A percentile compares a stretch with the other conserved stretches of the same genome.
Evolutionary conservation across 1,140 invertebrate genomes (phyloP).

Genomic region (Cherax quadricarinatus): DNA sequence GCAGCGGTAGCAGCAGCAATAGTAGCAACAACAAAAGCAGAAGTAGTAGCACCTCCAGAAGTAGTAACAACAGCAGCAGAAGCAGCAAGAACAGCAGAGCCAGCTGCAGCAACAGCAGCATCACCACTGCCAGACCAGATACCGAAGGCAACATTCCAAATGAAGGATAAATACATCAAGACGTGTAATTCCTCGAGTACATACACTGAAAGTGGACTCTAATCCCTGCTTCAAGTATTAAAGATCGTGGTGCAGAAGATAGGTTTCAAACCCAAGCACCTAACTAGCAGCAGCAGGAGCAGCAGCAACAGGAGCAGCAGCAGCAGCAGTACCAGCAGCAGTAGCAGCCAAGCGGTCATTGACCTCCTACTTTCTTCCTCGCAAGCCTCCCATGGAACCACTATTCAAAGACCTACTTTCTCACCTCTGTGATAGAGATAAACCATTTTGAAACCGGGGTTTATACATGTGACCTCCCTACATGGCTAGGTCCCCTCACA

Average conservation of each 20-base stretch:
- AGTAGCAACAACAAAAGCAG: neutral
- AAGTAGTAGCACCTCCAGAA: neutral
- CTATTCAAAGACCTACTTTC: constrained; percentile 33
- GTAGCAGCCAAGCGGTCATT: constrained; percentile 10
- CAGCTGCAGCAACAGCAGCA: neutral
- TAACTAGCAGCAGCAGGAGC: neutral
- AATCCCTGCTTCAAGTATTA: no score
- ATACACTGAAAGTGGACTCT: no score
- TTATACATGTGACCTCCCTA: constrained; percentile 27
- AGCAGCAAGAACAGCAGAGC: neutral
- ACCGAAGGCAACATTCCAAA: no score
- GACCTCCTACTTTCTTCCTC: constrained; percentile 44
- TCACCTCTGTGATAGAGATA: constrained; percentile 48
- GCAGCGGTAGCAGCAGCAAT: neutral
- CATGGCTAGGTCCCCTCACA: neutral
- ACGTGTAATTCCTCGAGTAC: no score
- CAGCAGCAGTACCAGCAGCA: neutral
- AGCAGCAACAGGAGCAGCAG: constrained; percentile 5
- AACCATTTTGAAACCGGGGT: constrained; percentile 44
- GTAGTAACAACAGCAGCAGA: neutral
- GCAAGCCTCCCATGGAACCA: constrained; percentile 23
- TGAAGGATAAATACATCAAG: no score
- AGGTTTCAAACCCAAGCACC: no score
- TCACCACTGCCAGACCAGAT: no score
- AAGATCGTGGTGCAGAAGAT: no score